phyloP scores from a whole-genome alignment of 30 jellyfish, hydroid and myxozoan genomes.

The Turritopsis dohrnii region DNA sequence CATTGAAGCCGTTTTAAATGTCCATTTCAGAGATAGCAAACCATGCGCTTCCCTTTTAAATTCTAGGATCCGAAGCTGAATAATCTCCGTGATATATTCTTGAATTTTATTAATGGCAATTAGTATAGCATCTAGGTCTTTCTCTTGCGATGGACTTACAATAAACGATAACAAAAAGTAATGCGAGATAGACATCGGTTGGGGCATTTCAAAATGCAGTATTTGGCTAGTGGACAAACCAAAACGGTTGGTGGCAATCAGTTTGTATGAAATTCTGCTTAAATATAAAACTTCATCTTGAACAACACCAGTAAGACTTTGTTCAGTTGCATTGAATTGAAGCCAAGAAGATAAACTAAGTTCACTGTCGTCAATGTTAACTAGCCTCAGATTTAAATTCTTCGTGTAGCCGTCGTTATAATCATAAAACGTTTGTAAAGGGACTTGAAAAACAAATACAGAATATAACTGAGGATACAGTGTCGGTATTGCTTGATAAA shows the following conservation, averaged over 20 bases:
- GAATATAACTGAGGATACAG: background rate
- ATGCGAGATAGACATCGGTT: background rate
- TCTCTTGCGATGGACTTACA: background rate
- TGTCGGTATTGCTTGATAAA: background rate
- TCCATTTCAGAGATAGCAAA: background rate
- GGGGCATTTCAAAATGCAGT: background rate
- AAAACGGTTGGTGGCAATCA: background rate
- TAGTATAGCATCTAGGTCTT: background rate
- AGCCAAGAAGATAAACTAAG: slow-evolving; percentile 13
- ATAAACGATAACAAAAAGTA: background rate
- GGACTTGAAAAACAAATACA: background rate
- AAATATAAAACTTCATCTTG: background rate
- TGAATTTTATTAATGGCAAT: background rate
- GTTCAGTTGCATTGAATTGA: slow-evolving; percentile 11
- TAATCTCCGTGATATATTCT: background rate
- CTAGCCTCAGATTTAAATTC: slow-evolving; percentile 11
- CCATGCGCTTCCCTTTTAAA: background rate
- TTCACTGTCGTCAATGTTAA: background rate
- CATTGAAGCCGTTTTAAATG: background rate
- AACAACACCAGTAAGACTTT: background rate
- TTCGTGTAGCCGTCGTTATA: slow-evolving; percentile 30
- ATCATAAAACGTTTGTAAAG: slow-evolving; percentile 24
- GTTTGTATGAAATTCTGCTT: background rate
- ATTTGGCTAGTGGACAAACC: background rate
- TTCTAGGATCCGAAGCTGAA: background rate